Evolutionary conservation across 2,113 vertebrate genomes (phyloP).

Genomic region (Turnix velox): DNA sequence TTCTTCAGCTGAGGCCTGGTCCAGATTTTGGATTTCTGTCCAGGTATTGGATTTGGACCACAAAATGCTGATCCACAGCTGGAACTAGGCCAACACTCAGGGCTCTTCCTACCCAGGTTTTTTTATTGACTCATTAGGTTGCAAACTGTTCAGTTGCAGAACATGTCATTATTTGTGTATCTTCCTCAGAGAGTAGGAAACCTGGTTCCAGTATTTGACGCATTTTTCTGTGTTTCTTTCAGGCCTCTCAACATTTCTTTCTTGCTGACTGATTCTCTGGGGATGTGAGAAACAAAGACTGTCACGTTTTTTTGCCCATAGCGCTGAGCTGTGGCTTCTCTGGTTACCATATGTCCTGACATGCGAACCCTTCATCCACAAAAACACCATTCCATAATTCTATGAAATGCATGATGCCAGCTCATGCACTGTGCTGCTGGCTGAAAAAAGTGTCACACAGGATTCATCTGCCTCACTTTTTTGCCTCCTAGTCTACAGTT

Average conservation of each 20-base stretch:
- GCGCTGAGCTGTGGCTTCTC: not conserved
- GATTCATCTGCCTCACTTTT: not conserved
- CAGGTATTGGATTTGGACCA: not conserved
- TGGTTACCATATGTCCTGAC: slow-evolving; percentile 5
- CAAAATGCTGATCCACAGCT: not conserved
- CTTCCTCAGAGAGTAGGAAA: not conserved
- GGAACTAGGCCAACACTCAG: not conserved
- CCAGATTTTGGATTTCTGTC: not conserved
- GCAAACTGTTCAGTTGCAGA: not conserved
- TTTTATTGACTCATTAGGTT: not conserved
- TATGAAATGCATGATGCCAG: not conserved
- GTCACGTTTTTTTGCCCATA: not conserved
- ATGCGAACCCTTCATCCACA: not conserved
- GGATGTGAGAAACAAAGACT: not conserved
- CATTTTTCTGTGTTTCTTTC: not conserved
- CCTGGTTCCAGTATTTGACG: not conserved
- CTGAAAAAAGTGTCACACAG: not conserved
- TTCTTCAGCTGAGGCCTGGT: not conserved
- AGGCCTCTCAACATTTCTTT: not conserved
- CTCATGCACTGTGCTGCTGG: not conserved
- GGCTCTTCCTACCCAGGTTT: not conserved
- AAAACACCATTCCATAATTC: not conserved
- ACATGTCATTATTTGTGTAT: not conserved
- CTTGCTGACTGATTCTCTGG: not conserved
- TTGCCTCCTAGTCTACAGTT: not conserved